Evolutionary conservation across 2,888 invertebrate species (phyloP), one percentile per base, ranked within the genome.

Genomic region (Reticulitermes lucifugus): DNA sequence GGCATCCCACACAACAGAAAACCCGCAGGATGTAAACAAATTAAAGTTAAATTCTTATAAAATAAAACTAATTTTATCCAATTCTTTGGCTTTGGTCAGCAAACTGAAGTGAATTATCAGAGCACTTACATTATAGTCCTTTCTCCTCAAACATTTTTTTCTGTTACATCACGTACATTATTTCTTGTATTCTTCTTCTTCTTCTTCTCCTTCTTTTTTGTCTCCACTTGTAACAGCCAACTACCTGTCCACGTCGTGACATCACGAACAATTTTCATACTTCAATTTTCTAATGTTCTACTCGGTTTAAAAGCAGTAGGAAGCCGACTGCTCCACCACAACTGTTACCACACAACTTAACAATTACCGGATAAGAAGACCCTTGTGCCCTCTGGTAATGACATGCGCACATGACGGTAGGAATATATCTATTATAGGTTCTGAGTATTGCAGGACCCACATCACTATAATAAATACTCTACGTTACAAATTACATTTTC

Each of bases 281-380:
- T 73, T 73, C 35, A 35, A 73, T 41, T 41, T 65, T 73, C 18
- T 0, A 41, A 14, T 22, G 41, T 73, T 73, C 41, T 29, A 41
- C 41, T 41, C 73, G 10, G 41, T 73, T 73, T 25, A 14, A 41
- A 41, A 41, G 41, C 21, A 73, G 41, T 14, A 73, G 21, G 35
- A 41, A 73, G 65, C 9, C 65, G 25, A 65, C 12, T 10, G n/a
- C 65, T 25, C n/a, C 25, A 35, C 73, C 41, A 41, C 73, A 29
- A 41, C 21, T 73, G 35, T 73, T 73, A 73, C 73, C 73, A 41
- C 73, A 73, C 73, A 73, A 70, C 70, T 70, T 29, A 70, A 73
- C 73, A 73, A 73, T 73, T 73, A 73, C 73, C 29, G 18, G 41
- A 21, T 41, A 65, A 65, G 65, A 14, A 65, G 65, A 9, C 65